Evolutionary conservation across 2,797 vertebrate species (phyloP).

Genomic region (Aulostomus chinensis): DNA sequence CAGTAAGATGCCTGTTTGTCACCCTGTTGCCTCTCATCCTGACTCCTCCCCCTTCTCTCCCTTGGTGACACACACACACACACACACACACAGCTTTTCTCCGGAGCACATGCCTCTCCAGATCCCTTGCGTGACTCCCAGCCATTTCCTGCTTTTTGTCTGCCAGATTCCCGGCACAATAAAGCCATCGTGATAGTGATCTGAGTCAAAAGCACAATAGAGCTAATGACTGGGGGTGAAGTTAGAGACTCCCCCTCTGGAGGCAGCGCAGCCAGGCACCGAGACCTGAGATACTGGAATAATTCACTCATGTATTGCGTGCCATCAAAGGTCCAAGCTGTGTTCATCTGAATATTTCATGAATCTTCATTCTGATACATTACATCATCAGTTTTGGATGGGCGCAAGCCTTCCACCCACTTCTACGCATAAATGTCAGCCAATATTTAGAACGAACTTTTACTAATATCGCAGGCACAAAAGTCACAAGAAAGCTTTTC

Average conservation of each 20-base stretch:
- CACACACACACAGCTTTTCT: slow-evolving; percentile 41
- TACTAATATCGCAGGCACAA: slow-evolving; percentile 55
- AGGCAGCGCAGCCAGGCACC: slow-evolving; percentile 55
- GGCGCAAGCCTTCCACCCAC: slow-evolving; percentile 40
- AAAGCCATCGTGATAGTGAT: slow-evolving; percentile 77
- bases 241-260: slow-evolving; percentile 60
- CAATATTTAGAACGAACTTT: slow-evolving; percentile 64
- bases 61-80: slow-evolving; percentile 48
- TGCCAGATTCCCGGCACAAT: slow-evolving; percentile 78
- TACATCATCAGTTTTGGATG: slow-evolving; percentile 26
- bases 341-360: slow-evolving; percentile 36
- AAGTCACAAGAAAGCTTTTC: slow-evolving; percentile 77
- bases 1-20: slow-evolving; percentile 42
- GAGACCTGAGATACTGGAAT: slow-evolving; percentile 20
- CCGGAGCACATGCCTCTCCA: slow-evolving; percentile 64
- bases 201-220: slow-evolving; percentile 77
- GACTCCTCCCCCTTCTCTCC: slow-evolving; percentile 25
- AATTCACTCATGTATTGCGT: slow-evolving; percentile 12
- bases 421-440: slow-evolving; percentile 51
- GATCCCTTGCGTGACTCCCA: slow-evolving; percentile 80
- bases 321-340: slow-evolving; percentile 11
- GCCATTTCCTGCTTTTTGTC: slow-evolving; percentile 84
- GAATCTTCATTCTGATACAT: slow-evolving; percentile 36
- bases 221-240: slow-evolving; percentile 64
- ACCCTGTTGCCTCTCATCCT: slow-evolving; percentile 9